These are phyloP conservation scores for Salminus brasiliensis DNA, from an alignment of 2,113 vertebrate species.

Conservation along the genomic window DNA sequence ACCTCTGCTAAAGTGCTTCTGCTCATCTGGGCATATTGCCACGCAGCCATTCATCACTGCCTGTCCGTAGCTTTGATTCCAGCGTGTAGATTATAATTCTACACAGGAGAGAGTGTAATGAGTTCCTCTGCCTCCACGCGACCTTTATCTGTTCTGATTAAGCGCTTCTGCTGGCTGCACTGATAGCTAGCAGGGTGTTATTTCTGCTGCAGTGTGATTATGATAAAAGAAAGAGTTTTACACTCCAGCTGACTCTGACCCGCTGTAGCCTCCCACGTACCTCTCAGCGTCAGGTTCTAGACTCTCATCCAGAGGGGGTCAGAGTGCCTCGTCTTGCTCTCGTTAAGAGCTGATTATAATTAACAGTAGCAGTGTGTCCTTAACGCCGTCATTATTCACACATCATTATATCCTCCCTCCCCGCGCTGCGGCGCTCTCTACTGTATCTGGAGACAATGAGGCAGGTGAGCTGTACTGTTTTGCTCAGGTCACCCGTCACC, in stretches of 20 bases:
- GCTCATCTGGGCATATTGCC: neutral
- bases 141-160: constrained; percentile 51
- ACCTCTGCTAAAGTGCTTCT: neutral
- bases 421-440: neutral
- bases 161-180: constrained; percentile 36
- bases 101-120: neutral
- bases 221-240: constrained; percentile 40
- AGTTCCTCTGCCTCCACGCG: constrained; percentile 10
- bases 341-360: constrained; percentile 45
- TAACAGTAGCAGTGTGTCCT: constrained; percentile 40
- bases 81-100: constrained; percentile 4
- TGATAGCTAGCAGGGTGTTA: constrained; percentile 37
- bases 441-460: constrained; percentile 17
- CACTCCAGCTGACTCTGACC: constrained; percentile 44
- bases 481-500: constrained; percentile 76
- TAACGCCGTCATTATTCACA: constrained; percentile 43
- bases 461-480: constrained; percentile 21
- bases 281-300: constrained; percentile 18
- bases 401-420: constrained; percentile 25
- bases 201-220: constrained; percentile 38
- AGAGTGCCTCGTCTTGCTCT: constrained; percentile 32
- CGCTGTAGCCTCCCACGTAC: constrained; percentile 46
- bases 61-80: neutral
- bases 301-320: constrained; percentile 39
- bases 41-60: neutral